Base-by-base conservation (phyloP, 1,140 invertebrate species). In the Pogonus chalceus region DNA sequence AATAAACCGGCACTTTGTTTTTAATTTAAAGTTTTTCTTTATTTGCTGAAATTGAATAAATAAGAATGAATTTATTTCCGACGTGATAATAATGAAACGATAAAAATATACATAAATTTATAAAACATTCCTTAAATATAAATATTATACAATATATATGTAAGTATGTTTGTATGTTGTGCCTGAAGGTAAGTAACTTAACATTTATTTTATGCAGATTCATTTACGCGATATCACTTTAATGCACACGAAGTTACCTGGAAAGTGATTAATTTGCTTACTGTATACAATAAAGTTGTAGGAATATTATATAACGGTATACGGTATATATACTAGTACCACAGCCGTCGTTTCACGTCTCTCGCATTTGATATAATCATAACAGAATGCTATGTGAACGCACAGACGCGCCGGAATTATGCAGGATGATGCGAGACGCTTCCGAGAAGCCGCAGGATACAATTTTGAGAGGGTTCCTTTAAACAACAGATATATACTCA, bases 171-270 rank as follows among this genome's bases (percentile, higher is more conserved):
- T 16, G 37, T 18, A 4, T 12, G 37, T 16, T 12, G 18, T 16
- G 18, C 18, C n/a, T n/a, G n/a, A n/a, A n/a, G n/a, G n/a, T n/a
- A n/a, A n/a, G n/a, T n/a, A 10, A 18, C 9, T 16, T 43, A 18
- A 43, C 37, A 43, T 43, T 43, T 43, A 43, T 18, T 43, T 43
- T 43, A 43, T 43, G 37, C 18, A 43, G 37, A 43, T 43, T 43
- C 9, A 43, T 43, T 43, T 43, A 43, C 37, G 37, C 4, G 37
- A 43, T 43, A 43, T 9, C 18, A 43, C 18, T 9, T 43, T 43
- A 43, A 43, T 43, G 37, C 18, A 18, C 37, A 18, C 18, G 37
- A 43, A 43, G 37, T 43, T 43, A 43, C 37, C 37, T 43, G 9
- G 3, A 4, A 43, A 16, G 37, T 43, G 37, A 43, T 43, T 43